Evolutionary conservation across 2,797 vertebrate genomes (phyloP), one percentile per base, ranked within the genome.

Genomic region (Smutsia temminckii): DNA sequence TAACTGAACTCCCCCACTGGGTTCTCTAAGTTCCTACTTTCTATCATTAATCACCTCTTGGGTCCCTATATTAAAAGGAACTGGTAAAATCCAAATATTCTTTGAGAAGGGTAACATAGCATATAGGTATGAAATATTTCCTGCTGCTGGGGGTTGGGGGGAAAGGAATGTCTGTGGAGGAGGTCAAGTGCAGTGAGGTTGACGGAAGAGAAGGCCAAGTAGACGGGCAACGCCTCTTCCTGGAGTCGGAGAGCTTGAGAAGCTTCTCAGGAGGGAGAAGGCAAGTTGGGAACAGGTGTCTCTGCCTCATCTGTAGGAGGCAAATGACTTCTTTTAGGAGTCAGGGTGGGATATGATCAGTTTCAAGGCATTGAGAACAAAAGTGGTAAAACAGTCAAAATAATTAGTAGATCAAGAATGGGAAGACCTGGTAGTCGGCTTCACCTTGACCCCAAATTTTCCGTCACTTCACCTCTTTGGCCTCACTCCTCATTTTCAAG

Each of bases 41-140:
- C 64, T 89, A 49, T 42, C 23, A 55, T 85, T 75, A 66, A 29
- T 49, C 46, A 66, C 8, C 9, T 11, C 17, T 64, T 94, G 51
- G 23, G 18, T 37, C 86, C 55, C 86, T 37, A 27, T 6, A 51
- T 13, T 87, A 80, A 93, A 93, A 91, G 17, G 59, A 78, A 13
- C 32, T 83, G 12, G 18, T 61, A 49, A 96, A 93, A 95, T 77
- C 21, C 42, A 69, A 93, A 53, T 37, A 85, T 69, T 72, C 34
- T 55, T 78, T 63, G 29, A 92, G 61, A 71, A 95, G 29, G 2
- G 1, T 81, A 46, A 81, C 21, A 69, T 81, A 68, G 93, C 86
- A 81, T 71, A 57, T 3, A 59, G 34, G 8, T 63, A 18, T 81
- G 32, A 57, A 77, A 81, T n/a, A 68, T 42, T 59, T 90, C 75